Evolutionary conservation across 2,797 vertebrate species (phyloP).

Genomic region (Manis javanica): DNA sequence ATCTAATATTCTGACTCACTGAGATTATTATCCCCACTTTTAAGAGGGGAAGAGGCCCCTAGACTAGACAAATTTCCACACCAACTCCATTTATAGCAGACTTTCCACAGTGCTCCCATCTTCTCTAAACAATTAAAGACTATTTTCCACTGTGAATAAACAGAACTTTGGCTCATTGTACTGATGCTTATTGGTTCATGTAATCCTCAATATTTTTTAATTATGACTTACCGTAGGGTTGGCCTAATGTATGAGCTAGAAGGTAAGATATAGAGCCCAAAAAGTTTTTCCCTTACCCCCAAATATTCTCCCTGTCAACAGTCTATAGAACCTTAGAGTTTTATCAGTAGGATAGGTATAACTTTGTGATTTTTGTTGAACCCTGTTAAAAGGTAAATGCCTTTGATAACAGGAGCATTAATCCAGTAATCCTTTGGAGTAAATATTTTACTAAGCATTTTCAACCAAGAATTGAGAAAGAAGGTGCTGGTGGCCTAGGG

Average conservation of each 20-base stretch:
- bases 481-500: neutral
- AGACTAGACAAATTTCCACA: neutral
- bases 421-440: neutral
- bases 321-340: neutral
- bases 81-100: neutral
- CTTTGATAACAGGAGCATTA: neutral
- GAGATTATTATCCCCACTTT: neutral
- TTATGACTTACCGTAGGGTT: neutral
- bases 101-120: neutral
- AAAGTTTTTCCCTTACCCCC: neutral
- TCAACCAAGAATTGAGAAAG: neutral
- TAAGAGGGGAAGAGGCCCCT: neutral
- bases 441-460: conserved; percentile 28
- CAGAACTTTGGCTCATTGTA: neutral
- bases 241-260: neutral
- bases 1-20: neutral
- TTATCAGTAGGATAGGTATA: neutral
- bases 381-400: neutral
- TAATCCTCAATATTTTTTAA: neutral
- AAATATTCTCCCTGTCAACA: neutral
- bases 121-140: neutral
- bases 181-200: neutral
- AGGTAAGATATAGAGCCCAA: neutral
- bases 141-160: neutral
- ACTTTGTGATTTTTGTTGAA: neutral